phyloP scores from a whole-genome alignment of 2,888 invertebrate species.

The Orchesella flavescens region DNA sequence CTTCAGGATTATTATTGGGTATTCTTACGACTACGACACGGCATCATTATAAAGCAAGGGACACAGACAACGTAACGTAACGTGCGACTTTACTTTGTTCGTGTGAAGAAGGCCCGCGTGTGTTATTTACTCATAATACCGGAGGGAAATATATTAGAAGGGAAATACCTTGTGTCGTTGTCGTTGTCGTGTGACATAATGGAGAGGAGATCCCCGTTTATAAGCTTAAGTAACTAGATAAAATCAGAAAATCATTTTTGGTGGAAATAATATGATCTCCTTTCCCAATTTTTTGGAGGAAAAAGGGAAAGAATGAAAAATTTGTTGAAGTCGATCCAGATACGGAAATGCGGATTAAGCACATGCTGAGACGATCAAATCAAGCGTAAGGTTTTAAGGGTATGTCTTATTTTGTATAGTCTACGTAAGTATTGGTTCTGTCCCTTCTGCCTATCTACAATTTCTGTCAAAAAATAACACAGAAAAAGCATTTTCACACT shows the following conservation, averaged over 20 bases:
- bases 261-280: slow-evolving; percentile 36
- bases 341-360: slow-evolving; percentile 31
- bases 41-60: background rate
- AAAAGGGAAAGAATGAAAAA: background rate
- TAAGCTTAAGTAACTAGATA: background rate
- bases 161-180: too few species aligned
- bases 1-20: background rate
- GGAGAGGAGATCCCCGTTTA: background rate
- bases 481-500: slow-evolving; percentile 11
- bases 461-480: background rate
- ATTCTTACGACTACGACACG: background rate
- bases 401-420: background rate
- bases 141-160: background rate
- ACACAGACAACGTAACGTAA: background rate
- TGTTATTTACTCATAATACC: background rate
- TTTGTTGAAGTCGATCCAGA: slow-evolving; percentile 32
- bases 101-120: background rate
- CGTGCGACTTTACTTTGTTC: too few species aligned
- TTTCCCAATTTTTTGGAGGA: slow-evolving; percentile 1
- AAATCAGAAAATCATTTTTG: slow-evolving; percentile 16
- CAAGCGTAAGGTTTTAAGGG: too few species aligned
- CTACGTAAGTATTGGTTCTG: background rate
- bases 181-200: background rate
- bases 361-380: too few species aligned
- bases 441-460: background rate